Base-by-base conservation (phyloP, 2,888 invertebrate genomes). In the Orthonevra nobilis region DNA sequence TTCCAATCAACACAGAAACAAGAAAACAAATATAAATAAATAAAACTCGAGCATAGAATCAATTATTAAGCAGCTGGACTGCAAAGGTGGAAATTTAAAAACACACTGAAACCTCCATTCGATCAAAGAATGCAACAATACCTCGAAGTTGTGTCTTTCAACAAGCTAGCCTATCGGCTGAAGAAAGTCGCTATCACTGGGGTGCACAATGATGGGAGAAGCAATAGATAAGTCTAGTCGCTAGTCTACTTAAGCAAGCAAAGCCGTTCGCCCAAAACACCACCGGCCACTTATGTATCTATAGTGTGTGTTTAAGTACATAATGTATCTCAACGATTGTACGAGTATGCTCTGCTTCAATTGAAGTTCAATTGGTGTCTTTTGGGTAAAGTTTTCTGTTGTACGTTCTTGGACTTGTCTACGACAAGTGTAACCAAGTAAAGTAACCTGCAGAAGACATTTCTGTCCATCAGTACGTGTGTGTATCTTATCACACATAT, bases 21-120 rank as follows among this genome's bases (percentile, higher is more conserved):
- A 68, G 32, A 38, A 73, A 66, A 46, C 26, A 15, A 4, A 10
- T 34, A 56, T 19, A 36, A 38, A 32, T 30, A 46, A 69, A 17
- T 58, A 58, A 17, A 48, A 42, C 10, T 58, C 28, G 30, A 38
- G 17, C 48, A 58, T 50, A 28, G 64, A 66, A 60, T 15, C n/a
- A n/a, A n/a, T 68, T 46, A 46, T 56, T 60, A 48, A 60, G 30
- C 48, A 56, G 44, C 42, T 81, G 70, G 54, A 64, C 81, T 81
- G 44, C 60, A 77, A 79, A 73, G 81, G 75, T 81, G 77, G 82
- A 83, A 84, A 83, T 82, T 84, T 83, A 81, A 83, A 83, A 83
- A 82, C 77, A 81, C 81, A 85, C 85, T 85, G 83, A 85, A 81
- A 79, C 81, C 82, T 81, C 82, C 77, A 81, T 82, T 66, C n/a